These are phyloP conservation scores for Clarias fuscus DNA, from an alignment of 2,797 vertebrate genomes.

Conservation along the genomic window DNA sequence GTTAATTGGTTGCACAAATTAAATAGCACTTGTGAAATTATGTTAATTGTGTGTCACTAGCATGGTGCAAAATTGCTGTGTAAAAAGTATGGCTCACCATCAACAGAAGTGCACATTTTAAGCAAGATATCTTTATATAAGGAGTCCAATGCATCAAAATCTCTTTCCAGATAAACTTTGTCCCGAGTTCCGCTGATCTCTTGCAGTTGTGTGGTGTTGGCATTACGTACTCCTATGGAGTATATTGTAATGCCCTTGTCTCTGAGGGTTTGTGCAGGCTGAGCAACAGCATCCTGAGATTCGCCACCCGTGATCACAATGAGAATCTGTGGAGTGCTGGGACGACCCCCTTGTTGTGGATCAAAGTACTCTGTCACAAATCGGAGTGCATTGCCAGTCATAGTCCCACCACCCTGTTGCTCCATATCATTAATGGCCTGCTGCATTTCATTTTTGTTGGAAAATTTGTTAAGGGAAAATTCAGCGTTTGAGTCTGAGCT, in stretches of 20 bases:
- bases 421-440: slow-evolving; percentile 60
- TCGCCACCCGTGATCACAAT: slow-evolving; percentile 82
- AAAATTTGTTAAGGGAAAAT: slow-evolving; percentile 71
- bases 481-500: slow-evolving; percentile 60
- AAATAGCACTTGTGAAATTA: not conserved
- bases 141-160: slow-evolving; percentile 74
- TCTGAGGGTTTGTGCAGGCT: slow-evolving; percentile 71
- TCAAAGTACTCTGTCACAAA: slow-evolving; percentile 60
- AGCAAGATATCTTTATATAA: slow-evolving; percentile 76
- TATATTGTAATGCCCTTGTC: slow-evolving; percentile 73
- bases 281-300: slow-evolving; percentile 73
- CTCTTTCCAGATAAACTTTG: slow-evolving; percentile 65
- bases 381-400: slow-evolving; percentile 74
- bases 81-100: slow-evolving; percentile 67
- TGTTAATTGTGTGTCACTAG: not conserved
- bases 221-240: slow-evolving; percentile 76
- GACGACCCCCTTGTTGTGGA: slow-evolving; percentile 60
- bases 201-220: slow-evolving; percentile 72
- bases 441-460: slow-evolving; percentile 55
- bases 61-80: not conserved
- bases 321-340: slow-evolving; percentile 72
- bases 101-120: slow-evolving; percentile 73
- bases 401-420: slow-evolving; percentile 63
- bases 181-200: slow-evolving; percentile 74
- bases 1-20: too few species aligned